These are phyloP conservation scores for Lordiphosa clarofinis DNA, from an alignment of 1,140 invertebrate genomes.

Conservation along the genomic window DNA sequence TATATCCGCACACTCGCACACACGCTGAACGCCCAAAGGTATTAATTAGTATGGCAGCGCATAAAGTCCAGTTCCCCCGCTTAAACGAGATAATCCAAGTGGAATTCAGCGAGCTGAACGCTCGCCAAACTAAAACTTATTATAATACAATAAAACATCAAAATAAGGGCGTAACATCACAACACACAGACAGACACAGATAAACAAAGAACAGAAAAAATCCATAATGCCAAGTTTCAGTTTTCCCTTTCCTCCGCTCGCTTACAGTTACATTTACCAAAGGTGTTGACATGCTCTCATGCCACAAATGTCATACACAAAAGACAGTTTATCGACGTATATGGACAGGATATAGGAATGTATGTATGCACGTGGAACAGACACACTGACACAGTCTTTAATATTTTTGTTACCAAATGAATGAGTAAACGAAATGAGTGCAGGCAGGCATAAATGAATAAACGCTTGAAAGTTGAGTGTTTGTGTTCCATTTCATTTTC, in stretches of 20 bases:
- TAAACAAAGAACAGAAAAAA: slow-evolving; percentile 21
- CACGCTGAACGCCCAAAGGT: slow-evolving; percentile 58
- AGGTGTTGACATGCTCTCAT: slow-evolving; percentile 43
- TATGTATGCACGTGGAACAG: not conserved
- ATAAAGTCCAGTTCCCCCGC: slow-evolving; percentile 5
- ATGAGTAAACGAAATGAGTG: slow-evolving; percentile 14
- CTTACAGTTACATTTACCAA: slow-evolving; percentile 3
- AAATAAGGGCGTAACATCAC: slow-evolving; percentile 31
- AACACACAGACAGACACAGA: slow-evolving; percentile 7
- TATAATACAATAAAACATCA: slow-evolving; percentile 54
- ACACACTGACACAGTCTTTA: slow-evolving; percentile 20
- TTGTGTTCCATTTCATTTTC: slow-evolving; percentile 2
- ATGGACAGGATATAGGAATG: slow-evolving; percentile 6
- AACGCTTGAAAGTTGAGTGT: slow-evolving; percentile 17
- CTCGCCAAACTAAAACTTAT: slow-evolving; percentile 51
- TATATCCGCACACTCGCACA: slow-evolving; percentile 36
- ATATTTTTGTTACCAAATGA: slow-evolving; percentile 34
- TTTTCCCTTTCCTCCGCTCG: slow-evolving; percentile 12
- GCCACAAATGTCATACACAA: slow-evolving; percentile 33
- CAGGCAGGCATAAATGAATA: slow-evolving; percentile 12
- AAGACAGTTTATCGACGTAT: slow-evolving; percentile 14
- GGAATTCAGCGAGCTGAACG: slow-evolving; percentile 13
- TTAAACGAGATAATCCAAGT: slow-evolving; percentile 15
- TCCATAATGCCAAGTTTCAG: slow-evolving; percentile 39
- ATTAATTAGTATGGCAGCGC: slow-evolving; percentile 68